These are phyloP conservation scores for Rhinolophus sinicus DNA, from an alignment of 2,113 vertebrate species.

Conservation along the genomic window DNA sequence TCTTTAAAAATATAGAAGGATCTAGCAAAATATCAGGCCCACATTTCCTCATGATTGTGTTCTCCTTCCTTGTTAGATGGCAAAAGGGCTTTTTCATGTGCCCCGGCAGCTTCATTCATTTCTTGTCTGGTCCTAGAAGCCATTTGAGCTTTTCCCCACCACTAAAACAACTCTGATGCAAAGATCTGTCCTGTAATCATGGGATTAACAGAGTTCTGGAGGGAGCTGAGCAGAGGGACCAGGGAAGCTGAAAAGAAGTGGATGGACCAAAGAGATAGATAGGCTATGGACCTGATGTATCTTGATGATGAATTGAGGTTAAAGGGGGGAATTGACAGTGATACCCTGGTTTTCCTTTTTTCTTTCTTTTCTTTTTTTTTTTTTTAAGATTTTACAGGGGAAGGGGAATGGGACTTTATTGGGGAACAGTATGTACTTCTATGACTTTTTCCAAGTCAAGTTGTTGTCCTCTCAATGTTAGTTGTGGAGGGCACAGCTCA, in stretches of 20 bases:
- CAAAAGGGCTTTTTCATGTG: background rate
- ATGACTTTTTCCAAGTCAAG: too few species aligned
- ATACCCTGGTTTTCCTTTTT: too few species aligned
- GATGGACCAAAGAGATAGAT: background rate
- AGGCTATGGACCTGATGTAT: background rate
- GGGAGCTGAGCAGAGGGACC: background rate
- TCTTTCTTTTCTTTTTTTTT: too few species aligned
- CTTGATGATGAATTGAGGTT: too few species aligned
- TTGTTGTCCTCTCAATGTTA: too few species aligned
- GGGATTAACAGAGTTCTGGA: background rate
- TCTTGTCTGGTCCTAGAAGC: background rate
- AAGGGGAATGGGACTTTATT: too few species aligned
- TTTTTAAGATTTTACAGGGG: too few species aligned
- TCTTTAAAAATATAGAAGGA: background rate
- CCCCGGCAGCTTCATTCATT: background rate
- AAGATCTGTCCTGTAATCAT: background rate
- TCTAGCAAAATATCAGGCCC: background rate
- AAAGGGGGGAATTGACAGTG: too few species aligned
- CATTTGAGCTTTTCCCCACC: background rate
- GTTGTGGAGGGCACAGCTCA: too few species aligned
- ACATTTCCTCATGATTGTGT: background rate
- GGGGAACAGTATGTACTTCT: too few species aligned
- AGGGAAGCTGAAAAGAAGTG: background rate
- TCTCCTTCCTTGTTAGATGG: background rate
- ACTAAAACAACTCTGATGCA: background rate